A percentile compares a stretch with the other conserved stretches of the same genome.
These are phyloP conservation scores for Aphelenchoides avenae DNA, from an alignment of 1,140 invertebrate species.

Conservation along the genomic window DNA sequence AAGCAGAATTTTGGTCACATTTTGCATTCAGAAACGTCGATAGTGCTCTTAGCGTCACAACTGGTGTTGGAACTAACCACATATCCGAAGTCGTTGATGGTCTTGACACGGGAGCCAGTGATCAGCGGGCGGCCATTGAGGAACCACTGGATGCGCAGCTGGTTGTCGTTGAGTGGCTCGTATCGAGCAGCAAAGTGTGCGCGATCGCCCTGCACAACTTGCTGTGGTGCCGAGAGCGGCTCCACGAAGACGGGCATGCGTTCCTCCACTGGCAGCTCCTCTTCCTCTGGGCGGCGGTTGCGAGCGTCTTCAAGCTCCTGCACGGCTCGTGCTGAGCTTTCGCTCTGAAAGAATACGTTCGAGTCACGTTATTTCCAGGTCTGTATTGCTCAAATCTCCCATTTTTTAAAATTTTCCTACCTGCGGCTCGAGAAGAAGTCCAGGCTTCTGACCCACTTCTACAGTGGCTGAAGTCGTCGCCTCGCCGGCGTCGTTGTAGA, in stretches of 20 bases:
- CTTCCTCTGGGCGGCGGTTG: constrained; percentile 46
- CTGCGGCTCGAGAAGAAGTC: constrained; percentile 50
- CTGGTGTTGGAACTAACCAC: no score
- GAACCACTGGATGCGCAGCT: constrained; percentile 45
- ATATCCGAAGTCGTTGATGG: constrained; percentile 90
- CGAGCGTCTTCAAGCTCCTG: constrained; percentile 46
- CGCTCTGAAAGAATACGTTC: constrained; percentile 18
- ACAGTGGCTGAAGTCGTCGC: constrained; percentile 41
- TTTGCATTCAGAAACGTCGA: no score
- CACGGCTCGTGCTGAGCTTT: constrained; percentile 51
- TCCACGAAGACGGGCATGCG: constrained; percentile 57
- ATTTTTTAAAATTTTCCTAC: not conserved
- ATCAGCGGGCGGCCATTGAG: constrained; percentile 51
- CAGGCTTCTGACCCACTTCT: constrained; percentile 38
- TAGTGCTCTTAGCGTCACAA: no score
- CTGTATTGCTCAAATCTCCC: not conserved
- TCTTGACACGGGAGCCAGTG: constrained; percentile 75
- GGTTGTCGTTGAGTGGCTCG: constrained; percentile 54
- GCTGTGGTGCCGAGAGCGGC: constrained; percentile 49
- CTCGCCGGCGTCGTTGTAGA: constrained; percentile 46
- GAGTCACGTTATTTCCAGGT: constrained; percentile 4
- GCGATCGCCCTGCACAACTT: constrained; percentile 48
- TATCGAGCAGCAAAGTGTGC: constrained; percentile 55
- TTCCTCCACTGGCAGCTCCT: constrained; percentile 43
- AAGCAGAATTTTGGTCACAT: no score